Base-by-base conservation (phyloP, 2,113 vertebrate genomes). In the Ascaphus truei region DNA sequence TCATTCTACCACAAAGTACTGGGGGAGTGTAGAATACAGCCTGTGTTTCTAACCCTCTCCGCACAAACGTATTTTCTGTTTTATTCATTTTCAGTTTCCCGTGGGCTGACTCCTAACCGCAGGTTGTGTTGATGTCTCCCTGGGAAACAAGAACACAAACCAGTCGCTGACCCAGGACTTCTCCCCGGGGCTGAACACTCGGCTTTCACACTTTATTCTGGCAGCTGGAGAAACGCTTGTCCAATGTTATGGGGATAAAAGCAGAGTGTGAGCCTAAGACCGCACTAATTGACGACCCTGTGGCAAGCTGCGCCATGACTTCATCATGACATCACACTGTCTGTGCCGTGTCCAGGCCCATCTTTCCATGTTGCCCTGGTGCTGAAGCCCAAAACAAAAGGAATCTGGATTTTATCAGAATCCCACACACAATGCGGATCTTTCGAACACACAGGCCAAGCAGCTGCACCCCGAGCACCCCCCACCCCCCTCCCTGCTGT, bases 331-430 rank as follows among this genome's bases (percentile, higher is more conserved):
- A 80, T 78, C 79, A 76, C 76, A 66, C 11, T 51, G 75, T 45
- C 4, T 9, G 71, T 71, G 73, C 77, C 37, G 25, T 45, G 11
- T 34, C 69, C 55, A 1, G 7, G 47, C 25, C 75, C 72, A 60
- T 60, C 72, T 20, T 34, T 64, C 20, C 12, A 65, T 47, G 72
- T 77, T 79, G 65, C 77, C 77, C 63, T 59, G 75, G 81, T 0
- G 66, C 77, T 76, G 15, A 36, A 76, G 73, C 39, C 69, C 76
- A 79, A 31, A 83, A 80, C 80, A 79, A 83, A n/a, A 79, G 27
- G 43, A 76, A 81, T 75, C 80, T 82, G 82, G 82, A 77, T 74
- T 31, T 75, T 76, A 85, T 84, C 75, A 76, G 71, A 69, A 47
- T 64, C 63, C 51, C 27, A 2, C 11, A 48, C 1, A 26, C 4